Evolutionary conservation across 2,888 invertebrate species (phyloP).

Genomic region (Xiphydria camelus): DNA sequence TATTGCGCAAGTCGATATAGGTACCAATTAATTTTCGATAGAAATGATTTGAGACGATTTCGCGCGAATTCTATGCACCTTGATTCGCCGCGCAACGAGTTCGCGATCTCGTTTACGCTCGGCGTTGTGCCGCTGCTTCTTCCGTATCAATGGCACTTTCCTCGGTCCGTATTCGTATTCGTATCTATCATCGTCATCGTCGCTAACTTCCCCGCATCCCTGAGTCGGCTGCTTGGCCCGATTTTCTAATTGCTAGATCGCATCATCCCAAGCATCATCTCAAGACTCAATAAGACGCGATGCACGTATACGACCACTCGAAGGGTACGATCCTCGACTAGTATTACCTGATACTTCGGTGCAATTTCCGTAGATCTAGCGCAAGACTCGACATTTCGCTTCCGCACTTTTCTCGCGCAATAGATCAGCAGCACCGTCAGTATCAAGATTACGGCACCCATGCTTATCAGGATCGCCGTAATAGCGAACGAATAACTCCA

Average conservation of each 20-base stretch:
- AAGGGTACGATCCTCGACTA: too few relatives aligned
- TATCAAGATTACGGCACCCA: constrained; percentile 29
- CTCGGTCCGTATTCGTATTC: constrained; percentile 18
- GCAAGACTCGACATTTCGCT: constrained; percentile 14
- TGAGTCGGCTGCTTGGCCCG: too few relatives aligned
- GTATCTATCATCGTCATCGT: constrained; percentile 22
- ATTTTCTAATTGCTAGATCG: too few relatives aligned
- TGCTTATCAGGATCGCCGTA: constrained; percentile 24
- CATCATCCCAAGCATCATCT: too few relatives aligned
- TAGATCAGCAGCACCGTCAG: constrained; percentile 27
- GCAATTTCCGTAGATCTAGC: constrained; percentile 12
- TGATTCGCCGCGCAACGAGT: too few relatives aligned
- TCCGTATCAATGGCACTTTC: too few relatives aligned
- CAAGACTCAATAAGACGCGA: too few relatives aligned
- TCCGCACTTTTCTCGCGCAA: constrained; percentile 23
- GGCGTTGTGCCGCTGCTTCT: constrained; percentile 11
- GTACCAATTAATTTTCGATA: too few relatives aligned
- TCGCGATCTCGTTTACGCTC: too few relatives aligned
- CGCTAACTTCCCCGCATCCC: constrained; percentile 21
- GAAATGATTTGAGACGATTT: too few relatives aligned
- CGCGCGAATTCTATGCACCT: constrained; percentile 13
- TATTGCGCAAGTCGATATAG: too few relatives aligned
- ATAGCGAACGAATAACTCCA: constrained; percentile 37
- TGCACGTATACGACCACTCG: too few relatives aligned
- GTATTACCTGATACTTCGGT: constrained; percentile 15